These are phyloP conservation scores for Pithys albifrons DNA, from an alignment of 2,113 vertebrate genomes.

Conservation along the genomic window DNA sequence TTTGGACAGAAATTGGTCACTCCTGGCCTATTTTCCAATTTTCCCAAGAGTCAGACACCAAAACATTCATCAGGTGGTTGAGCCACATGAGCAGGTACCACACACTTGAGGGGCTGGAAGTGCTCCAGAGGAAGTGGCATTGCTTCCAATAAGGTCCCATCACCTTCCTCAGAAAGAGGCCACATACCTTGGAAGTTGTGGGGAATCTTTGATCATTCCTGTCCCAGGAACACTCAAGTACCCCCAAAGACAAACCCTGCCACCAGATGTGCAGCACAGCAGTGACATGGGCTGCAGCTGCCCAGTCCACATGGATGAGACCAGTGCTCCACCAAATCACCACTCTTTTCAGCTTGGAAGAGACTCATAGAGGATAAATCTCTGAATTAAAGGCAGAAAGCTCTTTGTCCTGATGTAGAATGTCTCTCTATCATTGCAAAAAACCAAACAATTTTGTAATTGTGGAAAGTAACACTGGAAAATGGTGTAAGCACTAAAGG, in stretches of 20 bases:
- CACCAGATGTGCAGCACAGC: background rate
- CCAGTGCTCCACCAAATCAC: accelerated
- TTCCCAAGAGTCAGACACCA: background rate
- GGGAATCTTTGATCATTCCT: background rate
- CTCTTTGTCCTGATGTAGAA: background rate
- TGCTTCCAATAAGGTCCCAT: background rate
- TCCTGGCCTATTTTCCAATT: background rate
- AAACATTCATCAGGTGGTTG: background rate
- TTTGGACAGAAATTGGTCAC: background rate
- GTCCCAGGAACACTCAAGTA: background rate
- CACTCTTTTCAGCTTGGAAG: background rate
- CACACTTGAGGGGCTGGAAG: background rate
- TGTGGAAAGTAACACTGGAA: background rate
- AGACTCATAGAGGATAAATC: background rate
- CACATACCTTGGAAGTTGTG: accelerated
- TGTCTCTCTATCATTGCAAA: background rate
- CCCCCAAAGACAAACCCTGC: background rate
- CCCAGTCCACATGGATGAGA: accelerated
- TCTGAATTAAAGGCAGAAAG: background rate
- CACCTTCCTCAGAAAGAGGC: background rate
- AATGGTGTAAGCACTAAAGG: background rate
- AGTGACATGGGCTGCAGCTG: background rate
- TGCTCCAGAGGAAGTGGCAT: background rate
- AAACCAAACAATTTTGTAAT: background rate
- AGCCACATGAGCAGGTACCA: accelerated